A percentile compares a stretch with the other conserved stretches of the same genome.
These are phyloP conservation scores for Nicator chloris DNA, from an alignment of 2,113 vertebrate species.

Conservation along the genomic window DNA sequence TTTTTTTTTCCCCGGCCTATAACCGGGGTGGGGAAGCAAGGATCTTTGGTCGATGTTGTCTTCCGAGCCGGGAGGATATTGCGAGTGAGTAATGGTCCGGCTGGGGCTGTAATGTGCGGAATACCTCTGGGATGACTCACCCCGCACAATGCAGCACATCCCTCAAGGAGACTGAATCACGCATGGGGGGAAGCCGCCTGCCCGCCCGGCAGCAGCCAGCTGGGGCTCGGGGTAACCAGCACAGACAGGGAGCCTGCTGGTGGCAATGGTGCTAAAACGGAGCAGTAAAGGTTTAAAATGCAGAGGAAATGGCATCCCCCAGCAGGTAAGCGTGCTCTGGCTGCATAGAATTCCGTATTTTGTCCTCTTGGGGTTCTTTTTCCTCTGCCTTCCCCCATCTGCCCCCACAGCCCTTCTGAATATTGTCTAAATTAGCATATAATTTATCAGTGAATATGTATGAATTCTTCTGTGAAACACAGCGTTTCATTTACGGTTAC, in stretches of 20 bases:
- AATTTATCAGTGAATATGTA: not conserved
- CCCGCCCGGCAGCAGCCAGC: constrained; percentile 55
- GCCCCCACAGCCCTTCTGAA: not conserved
- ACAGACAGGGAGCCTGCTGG: constrained; percentile 9
- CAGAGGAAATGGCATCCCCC: constrained; percentile 75
- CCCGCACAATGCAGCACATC: constrained; percentile 75
- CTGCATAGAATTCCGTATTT: accelerated
- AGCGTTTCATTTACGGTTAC: not conserved
- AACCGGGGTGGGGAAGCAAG: not conserved
- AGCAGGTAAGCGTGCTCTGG: constrained; percentile 66
- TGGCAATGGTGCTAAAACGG: constrained; percentile 32
- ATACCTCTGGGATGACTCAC: constrained; percentile 83
- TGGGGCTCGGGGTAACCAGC: constrained; percentile 50
- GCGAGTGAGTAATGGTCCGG: constrained; percentile 72
- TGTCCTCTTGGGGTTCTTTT: not conserved
- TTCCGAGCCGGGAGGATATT: constrained; percentile 64
- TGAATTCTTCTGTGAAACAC: not conserved
- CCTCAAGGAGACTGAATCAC: constrained; percentile 85
- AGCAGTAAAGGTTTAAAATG: constrained; percentile 43
- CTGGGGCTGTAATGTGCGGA: constrained; percentile 73
- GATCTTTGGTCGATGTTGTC: constrained; percentile 61
- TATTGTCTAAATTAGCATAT: not conserved
- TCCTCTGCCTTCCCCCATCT: not conserved
- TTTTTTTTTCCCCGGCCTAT: not conserved
- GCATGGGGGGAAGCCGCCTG: constrained; percentile 55